Base-by-base conservation (phyloP, 2,888 invertebrate genomes). In the Dolomedes plantarius region DNA sequence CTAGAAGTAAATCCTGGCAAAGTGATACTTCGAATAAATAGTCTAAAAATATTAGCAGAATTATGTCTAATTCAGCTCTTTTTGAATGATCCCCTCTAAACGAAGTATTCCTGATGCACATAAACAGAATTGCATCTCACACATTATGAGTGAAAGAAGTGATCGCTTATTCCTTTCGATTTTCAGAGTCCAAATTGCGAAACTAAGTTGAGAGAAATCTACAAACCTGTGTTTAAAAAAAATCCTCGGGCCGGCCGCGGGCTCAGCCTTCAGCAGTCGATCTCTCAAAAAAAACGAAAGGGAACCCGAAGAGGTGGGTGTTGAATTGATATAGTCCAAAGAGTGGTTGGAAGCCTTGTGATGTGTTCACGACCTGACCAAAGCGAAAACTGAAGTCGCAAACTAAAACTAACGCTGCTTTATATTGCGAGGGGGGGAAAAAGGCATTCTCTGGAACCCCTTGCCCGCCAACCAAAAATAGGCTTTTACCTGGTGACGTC, bases 391-490 rank as follows among this genome's bases (percentile, higher is more conserved):
- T 85, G 83, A 77, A 77, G 62, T n/a, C 74, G n/a, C n/a, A 69
- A 86, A 86, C 69, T 69, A 74, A 79, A 79, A 74, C 78, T 72
- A 50, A 31, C 79, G 71, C 76, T 65, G 86, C 80, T 80, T 86
- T 86, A 86, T 86, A 86, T 86, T 65, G 65, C 36, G 74, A 68
- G 79, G n/a, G 85, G 80, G 74, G 82, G 83, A 76, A 31, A 71
- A 76, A 78, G 71, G 64, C 76, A 68, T 46, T 68, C 73, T 73
- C 72, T 76, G 50, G 79, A 65, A 75, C 39, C 79, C 86, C 86
- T 62, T 80, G 62, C 85, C 79, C 80, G 50, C 86, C 86, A 86
- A 86, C 86, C 86, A 86, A 86, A 86, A 86, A 86, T 86, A 86
- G 80, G 86, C 80, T 80, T 56, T 56, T 86, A 86, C 86, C 86